Evolutionary conservation across 2,888 invertebrate species (phyloP).

Genomic region (Stictocephala bisonia): DNA sequence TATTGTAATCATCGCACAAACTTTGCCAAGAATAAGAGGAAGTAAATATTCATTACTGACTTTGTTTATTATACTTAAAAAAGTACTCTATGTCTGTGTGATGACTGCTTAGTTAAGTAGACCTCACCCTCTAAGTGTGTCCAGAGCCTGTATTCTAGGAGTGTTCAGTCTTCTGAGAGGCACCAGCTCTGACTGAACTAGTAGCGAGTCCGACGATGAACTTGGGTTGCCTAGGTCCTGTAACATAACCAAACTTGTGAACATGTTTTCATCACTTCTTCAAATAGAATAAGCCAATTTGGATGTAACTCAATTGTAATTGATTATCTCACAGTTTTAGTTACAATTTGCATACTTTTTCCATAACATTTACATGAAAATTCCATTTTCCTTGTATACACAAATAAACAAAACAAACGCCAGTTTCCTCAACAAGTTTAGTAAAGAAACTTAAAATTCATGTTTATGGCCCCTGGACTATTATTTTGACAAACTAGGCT

Average conservation of each 20-base stretch:
- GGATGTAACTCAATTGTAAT: background rate
- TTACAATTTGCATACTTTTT: constrained; percentile 29
- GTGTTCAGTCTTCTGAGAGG: constrained; percentile 59
- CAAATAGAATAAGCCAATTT: background rate
- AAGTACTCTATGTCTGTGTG: no score
- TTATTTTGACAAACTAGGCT: no score
- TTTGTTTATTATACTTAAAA: constrained; percentile 7
- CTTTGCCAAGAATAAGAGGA: background rate
- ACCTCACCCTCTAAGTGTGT: constrained; percentile 65
- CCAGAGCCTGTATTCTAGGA: constrained; percentile 63
- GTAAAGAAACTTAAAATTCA: no score
- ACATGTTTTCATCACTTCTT: background rate
- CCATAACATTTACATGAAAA: no score
- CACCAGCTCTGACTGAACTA: constrained; percentile 58
- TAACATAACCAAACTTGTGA: background rate
- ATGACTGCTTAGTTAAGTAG: constrained; percentile 10
- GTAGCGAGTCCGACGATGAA: constrained; percentile 16
- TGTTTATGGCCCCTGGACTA: no score
- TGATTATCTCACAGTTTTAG: background rate
- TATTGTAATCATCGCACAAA: no score
- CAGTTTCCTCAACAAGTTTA: no score
- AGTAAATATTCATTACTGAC: background rate
- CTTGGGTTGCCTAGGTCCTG: constrained; percentile 36
- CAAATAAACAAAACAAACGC: no score
- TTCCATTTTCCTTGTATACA: no score